These are phyloP conservation scores for Drosophila punjabiensis DNA, from an alignment of 1,140 invertebrate genomes.

Conservation along the genomic window DNA sequence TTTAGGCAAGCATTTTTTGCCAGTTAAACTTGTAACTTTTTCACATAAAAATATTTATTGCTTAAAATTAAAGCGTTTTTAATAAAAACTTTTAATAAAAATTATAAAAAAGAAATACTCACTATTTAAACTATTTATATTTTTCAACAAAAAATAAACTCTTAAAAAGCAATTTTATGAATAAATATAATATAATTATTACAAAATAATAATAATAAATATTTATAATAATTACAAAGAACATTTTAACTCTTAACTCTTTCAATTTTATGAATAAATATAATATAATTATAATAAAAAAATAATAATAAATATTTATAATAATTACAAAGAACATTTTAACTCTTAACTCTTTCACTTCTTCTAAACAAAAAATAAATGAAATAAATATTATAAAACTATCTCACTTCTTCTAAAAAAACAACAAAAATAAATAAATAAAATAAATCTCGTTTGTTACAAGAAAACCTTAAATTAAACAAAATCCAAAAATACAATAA, in stretches of 20 bases:
- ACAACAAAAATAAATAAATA: no score
- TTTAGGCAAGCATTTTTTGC: not conserved
- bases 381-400: no score
- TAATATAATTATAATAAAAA: no score
- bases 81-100: not conserved
- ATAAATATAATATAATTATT: no score
- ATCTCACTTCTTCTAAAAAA: no score
- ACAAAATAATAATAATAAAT: no score
- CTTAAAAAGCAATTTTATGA: no score
- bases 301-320: no score
- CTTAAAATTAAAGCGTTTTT: not conserved
- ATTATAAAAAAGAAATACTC: not conserved
- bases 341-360: not conserved
- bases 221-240: not conserved
- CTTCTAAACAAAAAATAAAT: no score
- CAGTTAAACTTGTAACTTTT: not conserved
- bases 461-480: conserved; percentile 9
- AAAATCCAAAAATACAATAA: not conserved
- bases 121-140: not conserved
- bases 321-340: not conserved
- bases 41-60: not conserved
- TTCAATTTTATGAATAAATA: no score
- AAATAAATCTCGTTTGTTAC: not conserved
- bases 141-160: no score
- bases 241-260: not conserved